Percentiles rank a stretch among this genome's conserved stretches.
Evolutionary conservation across 2,888 invertebrate genomes (phyloP).

Genomic region (Ophraella communa): DNA sequence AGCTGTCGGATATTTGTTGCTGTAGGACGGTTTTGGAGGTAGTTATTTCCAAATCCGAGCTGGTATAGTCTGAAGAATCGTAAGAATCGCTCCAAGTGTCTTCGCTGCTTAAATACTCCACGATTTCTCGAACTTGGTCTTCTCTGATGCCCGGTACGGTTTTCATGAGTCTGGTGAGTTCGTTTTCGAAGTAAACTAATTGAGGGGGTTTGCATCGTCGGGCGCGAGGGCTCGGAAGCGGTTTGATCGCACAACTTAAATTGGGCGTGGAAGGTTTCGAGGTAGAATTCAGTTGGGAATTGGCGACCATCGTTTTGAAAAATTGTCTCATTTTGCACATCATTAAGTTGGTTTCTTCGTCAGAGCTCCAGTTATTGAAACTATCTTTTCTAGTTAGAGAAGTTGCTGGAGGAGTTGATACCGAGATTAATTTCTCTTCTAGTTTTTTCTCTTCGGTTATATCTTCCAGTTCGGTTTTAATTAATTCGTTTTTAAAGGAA

Average conservation of each 20-base stretch:
- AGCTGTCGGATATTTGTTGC: constrained; percentile 87
- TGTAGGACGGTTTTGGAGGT: constrained; percentile 74
- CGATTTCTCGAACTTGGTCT: constrained; percentile 89
- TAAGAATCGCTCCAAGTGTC: constrained; percentile 95
- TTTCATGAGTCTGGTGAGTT: constrained; percentile 89
- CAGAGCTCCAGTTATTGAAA: constrained; percentile 93
- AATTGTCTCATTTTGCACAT: constrained; percentile 94
- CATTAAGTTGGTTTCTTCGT: constrained; percentile 93
- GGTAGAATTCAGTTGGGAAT: constrained; percentile 58
- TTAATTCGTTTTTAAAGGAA: constrained; percentile 48
- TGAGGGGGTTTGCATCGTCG: constrained; percentile 82
- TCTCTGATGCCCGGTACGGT: constrained; percentile 91
- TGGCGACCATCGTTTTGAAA: constrained; percentile 88
- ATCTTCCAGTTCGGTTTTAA: constrained; percentile 64
- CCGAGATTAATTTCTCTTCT: constrained; percentile 54
- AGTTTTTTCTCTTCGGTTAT: constrained; percentile 67
- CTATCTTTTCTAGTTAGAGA: constrained; percentile 83
- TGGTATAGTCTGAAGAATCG: constrained; percentile 91
- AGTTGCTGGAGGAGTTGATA: constrained; percentile 62
- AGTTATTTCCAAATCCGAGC: constrained; percentile 82
- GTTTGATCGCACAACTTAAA: constrained; percentile 55
- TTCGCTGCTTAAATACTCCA: constrained; percentile 90
- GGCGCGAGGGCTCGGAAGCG: constrained; percentile 66
- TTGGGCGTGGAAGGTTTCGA: constrained; percentile 64
- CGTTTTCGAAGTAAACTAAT: constrained; percentile 87